Base-by-base conservation (phyloP, 1,140 invertebrate genomes). In the Aradophagus sp. region DNA sequence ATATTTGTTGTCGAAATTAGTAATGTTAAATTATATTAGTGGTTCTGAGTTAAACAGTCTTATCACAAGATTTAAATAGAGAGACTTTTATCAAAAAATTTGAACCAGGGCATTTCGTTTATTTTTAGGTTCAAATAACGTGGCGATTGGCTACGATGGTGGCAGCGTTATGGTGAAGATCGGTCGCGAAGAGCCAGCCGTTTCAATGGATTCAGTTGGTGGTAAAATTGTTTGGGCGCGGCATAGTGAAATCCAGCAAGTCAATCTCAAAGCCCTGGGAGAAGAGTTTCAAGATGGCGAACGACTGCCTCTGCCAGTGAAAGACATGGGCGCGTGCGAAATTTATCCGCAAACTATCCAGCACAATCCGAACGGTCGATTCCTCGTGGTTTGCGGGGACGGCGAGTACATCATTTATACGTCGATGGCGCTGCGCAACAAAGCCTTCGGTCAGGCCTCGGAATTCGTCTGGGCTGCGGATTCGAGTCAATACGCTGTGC, bases 371-470 rank as follows among this genome's bases (percentile, higher is more conserved):
- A 99, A 99, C 86, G 98, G 98, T 32, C 91, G 97, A 86, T 99
- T 99, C 87, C 93, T 99, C 1, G 98, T 99, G 2, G 97, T 99
- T 5, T 99, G 98, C 85, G 98, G 98, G 6, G 98, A 99, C 86
- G 98, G 98, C 0, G 98, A 99, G 83, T 99, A 99, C 82, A 99
- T 99, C 10, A 99, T 99, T 73, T 99, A 99, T 84, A 99, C 98
- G 0, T 96, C 98, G 0, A 98, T 99, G 96, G 97, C 97, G 0
- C 86, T 99, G 23, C 89, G 98, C 34, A 99, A 99, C 83, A 99
- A 99, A 84, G 96, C 96, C 7, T 99, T 99, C 84, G 98, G 98
- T 2, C 93, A 95, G 3, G 98, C 97, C 0, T 95, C 98, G 56
- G 98, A 99, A 84, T 99, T 99, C 86, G 97, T 99, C 0, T 99